Evolutionary conservation across 2,888 invertebrate species (phyloP).

Genomic region (Clanis bilineata): DNA sequence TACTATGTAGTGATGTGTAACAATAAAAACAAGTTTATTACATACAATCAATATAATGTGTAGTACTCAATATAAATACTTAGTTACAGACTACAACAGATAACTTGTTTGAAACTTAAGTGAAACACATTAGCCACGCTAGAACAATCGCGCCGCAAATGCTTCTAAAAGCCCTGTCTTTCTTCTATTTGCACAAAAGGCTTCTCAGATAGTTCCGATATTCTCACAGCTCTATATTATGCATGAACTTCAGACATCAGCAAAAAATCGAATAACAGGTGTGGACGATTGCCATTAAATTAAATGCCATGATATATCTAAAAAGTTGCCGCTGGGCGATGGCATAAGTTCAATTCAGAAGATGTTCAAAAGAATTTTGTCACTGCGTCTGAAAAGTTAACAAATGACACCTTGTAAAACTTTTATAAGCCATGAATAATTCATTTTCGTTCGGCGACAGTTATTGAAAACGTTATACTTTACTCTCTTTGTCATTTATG

Average conservation of each 20-base stretch:
- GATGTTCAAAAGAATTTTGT: constrained; percentile 39
- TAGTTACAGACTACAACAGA: not conserved
- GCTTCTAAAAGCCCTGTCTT: constrained; percentile 14
- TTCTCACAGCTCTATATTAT: constrained; percentile 13
- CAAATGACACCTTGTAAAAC: constrained; percentile 48
- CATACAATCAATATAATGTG: not conserved
- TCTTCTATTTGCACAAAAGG: constrained; percentile 14
- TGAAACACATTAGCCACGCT: constrained; percentile 17
- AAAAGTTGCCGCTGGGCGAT: constrained; percentile 41
- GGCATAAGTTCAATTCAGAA: constrained; percentile 38
- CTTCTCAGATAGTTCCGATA: constrained; percentile 16
- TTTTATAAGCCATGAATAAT: constrained; percentile 46
- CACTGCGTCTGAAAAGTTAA: constrained; percentile 43
- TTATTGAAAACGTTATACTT: constrained; percentile 38
- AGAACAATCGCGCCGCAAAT: constrained; percentile 16
- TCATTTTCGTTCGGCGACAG: constrained; percentile 40
- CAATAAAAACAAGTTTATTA: constrained; percentile 21
- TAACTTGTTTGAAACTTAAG: constrained; percentile 15
- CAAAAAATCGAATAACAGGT: constrained; percentile 10
- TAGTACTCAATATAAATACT: constrained; percentile 20
- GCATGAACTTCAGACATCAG: constrained; percentile 7
- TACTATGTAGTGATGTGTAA: too few relatives aligned
- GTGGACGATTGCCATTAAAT: constrained; percentile 29
- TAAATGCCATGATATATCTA: constrained; percentile 50
- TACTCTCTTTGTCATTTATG: constrained; percentile 32